Percentiles rank a stretch among this genome's conserved stretches.
Evolutionary conservation across 2,797 vertebrate species (phyloP).

Genomic region (Molossus molossus): DNA sequence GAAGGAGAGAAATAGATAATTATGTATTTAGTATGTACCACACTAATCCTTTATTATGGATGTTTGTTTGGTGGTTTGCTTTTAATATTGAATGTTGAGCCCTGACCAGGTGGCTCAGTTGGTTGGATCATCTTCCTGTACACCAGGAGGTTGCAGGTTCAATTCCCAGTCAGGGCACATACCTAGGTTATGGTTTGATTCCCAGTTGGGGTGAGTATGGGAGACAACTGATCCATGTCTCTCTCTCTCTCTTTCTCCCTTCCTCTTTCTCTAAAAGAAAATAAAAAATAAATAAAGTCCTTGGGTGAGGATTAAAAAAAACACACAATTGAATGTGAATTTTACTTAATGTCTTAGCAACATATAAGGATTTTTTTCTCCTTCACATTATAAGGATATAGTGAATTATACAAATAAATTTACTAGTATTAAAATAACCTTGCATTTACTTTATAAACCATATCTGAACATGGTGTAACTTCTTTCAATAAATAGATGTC

Average conservation of each 20-base stretch:
- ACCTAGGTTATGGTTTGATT: background rate
- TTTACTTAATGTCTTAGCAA: slow-evolving; percentile 29
- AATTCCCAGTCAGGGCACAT: background rate
- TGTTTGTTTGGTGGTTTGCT: background rate
- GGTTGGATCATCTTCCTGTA: background rate
- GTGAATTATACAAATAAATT: background rate
- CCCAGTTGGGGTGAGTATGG: background rate
- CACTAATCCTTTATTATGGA: background rate
- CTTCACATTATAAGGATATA: background rate
- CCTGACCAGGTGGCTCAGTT: background rate
- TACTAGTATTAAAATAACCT: slow-evolving; percentile 11
- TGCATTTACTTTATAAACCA: slow-evolving; percentile 12
- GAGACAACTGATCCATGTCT: background rate
- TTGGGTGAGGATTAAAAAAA: background rate
- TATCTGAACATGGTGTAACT: background rate
- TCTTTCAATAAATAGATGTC: background rate
- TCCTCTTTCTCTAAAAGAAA: background rate
- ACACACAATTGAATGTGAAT: background rate
- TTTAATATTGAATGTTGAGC: slow-evolving; percentile 25
- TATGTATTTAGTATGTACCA: background rate
- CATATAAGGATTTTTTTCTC: slow-evolving; percentile 8
- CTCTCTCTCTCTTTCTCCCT: background rate
- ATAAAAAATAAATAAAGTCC: background rate
- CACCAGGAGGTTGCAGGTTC: background rate
- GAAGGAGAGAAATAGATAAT: background rate